Conservation (phyloP, 2,888 invertebrate genomes). For the Thelaira solivaga region DNA sequence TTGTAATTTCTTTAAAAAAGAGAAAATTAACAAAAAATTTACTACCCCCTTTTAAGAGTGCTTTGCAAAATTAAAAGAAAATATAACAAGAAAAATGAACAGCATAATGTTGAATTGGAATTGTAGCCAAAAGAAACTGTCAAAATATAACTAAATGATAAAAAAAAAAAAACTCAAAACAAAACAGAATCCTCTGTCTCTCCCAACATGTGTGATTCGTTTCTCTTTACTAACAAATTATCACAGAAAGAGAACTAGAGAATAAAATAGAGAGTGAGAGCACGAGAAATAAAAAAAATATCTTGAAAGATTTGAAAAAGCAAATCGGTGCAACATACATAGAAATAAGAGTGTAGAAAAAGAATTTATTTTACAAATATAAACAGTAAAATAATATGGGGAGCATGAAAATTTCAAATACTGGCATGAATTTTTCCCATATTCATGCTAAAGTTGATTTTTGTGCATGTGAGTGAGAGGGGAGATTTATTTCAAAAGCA, state of each 20-base stretch:
- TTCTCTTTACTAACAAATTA: no score
- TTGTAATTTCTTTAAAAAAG: slow-evolving; percentile 38
- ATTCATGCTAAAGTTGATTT: background rate
- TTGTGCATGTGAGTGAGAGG: background rate
- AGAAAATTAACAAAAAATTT: background rate
- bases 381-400: slow-evolving; percentile 28
- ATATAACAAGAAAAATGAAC: background rate
- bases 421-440: background rate
- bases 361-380: slow-evolving; percentile 12
- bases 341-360: slow-evolving; percentile 12
- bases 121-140: slow-evolving; percentile 14
- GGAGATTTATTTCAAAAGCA: background rate
- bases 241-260: no score
- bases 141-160: slow-evolving; percentile 33
- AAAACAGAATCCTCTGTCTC: background rate
- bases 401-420: slow-evolving; percentile 14
- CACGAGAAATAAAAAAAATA: background rate
- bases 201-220: background rate
- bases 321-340: slow-evolving; percentile 22
- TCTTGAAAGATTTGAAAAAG: slow-evolving; percentile 8
- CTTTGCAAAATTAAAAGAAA: background rate
- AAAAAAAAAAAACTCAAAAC: slow-evolving; percentile 7
- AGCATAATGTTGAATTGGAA: background rate
- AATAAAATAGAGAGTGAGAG: background rate
- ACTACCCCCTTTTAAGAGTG: background rate